A percentile compares a stretch with the other conserved stretches of the same genome.
Evolutionary conservation across 2,113 vertebrate genomes (phyloP).

Genomic region (Nipponia nippon): DNA sequence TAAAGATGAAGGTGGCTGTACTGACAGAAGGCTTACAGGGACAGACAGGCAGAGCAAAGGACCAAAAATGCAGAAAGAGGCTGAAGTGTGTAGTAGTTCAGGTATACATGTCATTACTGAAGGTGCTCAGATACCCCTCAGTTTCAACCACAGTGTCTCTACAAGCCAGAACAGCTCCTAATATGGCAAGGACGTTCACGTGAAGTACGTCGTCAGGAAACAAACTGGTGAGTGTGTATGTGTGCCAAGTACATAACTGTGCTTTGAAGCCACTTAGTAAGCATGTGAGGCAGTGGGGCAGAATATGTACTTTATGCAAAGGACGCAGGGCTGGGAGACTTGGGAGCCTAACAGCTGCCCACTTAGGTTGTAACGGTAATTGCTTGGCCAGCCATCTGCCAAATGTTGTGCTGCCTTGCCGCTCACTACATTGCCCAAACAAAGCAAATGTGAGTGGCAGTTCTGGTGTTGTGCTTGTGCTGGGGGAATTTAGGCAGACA

Average conservation of each 20-base stretch:
- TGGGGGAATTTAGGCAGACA: background rate
- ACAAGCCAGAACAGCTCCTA: background rate
- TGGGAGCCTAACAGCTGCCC: background rate
- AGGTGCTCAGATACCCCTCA: background rate
- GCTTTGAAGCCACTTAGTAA: background rate
- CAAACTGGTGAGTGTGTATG: background rate
- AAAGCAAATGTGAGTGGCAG: background rate
- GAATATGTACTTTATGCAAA: background rate
- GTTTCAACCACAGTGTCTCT: background rate
- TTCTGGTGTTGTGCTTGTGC: background rate
- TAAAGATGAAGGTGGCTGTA: background rate
- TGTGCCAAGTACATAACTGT: background rate
- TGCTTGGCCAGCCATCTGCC: background rate
- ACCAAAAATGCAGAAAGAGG: background rate
- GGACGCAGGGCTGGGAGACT: background rate
- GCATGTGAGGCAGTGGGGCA: background rate
- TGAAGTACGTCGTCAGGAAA: background rate
- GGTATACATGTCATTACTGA: background rate
- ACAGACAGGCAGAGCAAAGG: background rate
- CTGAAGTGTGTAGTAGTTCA: fast-evolving
- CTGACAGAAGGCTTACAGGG: background rate
- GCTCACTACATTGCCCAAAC: background rate
- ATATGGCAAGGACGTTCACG: background rate
- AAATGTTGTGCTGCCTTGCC: background rate
- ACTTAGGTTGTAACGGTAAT: background rate